Conservation (phyloP, 1,140 invertebrate species). For the Ladona fulva region DNA sequence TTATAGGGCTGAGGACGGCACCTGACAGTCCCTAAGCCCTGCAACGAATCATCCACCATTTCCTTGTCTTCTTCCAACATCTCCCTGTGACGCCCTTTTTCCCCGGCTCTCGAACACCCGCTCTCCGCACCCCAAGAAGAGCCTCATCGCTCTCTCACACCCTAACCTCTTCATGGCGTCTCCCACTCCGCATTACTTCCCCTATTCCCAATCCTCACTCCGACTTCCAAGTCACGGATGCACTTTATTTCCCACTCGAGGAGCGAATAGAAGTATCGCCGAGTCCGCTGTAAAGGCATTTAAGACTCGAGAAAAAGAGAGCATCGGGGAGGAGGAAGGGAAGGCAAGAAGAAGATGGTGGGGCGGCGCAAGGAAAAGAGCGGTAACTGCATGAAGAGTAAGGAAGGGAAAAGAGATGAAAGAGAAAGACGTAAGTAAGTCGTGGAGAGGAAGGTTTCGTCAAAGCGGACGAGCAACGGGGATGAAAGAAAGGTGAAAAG, state of each 20-base stretch:
- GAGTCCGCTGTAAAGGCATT: constrained; percentile 8
- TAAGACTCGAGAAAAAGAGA: not conserved
- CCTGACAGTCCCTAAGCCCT: too few relatives aligned
- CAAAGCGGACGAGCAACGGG: not conserved
- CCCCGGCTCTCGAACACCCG: not conserved
- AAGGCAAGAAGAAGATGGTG: not conserved
- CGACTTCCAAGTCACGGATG: constrained; percentile 2
- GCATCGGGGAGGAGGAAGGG: not conserved
- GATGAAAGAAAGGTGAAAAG: not conserved
- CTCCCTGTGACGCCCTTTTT: not conserved
- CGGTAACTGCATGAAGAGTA: not conserved
- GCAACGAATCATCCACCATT: too few relatives aligned
- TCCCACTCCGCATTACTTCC: not conserved
- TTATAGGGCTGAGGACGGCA: too few relatives aligned
- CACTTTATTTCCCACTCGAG: not conserved
- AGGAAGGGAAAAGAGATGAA: not conserved
- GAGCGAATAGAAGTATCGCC: not conserved
- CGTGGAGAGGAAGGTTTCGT: too few relatives aligned
- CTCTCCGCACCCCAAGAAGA: not conserved
- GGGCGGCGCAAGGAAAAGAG: not conserved
- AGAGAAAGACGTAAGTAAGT: not conserved
- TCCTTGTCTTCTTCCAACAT: not conserved
- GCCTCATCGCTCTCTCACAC: not conserved
- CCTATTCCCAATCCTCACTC: not conserved
- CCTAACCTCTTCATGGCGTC: not conserved